Evolutionary conservation across 2,888 invertebrate species (phyloP).

Genomic region (Busseola fusca): DNA sequence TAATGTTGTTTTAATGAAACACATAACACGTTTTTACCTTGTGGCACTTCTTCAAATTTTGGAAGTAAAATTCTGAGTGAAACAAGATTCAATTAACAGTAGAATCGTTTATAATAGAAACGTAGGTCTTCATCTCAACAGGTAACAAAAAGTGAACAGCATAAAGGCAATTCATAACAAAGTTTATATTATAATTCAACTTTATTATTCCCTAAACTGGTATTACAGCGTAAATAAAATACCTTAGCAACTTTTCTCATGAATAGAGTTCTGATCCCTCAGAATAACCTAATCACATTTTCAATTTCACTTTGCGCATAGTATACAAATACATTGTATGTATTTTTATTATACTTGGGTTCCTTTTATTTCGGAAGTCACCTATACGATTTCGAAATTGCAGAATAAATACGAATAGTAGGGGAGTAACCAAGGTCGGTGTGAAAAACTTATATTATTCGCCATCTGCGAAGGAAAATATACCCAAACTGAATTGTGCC

Average conservation of each 20-base stretch:
- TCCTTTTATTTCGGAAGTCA: constrained; percentile 31
- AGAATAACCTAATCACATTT: constrained; percentile 53
- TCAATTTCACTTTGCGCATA: constrained; percentile 31
- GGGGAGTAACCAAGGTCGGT: constrained; percentile 17
- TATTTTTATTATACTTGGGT: constrained; percentile 30
- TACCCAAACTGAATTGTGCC: constrained; percentile 53
- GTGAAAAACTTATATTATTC: constrained; percentile 48
- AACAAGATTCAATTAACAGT: constrained; percentile 3
- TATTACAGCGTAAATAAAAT: constrained; percentile 28
- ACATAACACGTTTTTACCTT: not conserved
- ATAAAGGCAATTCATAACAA: constrained; percentile 21
- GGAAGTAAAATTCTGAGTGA: not conserved
- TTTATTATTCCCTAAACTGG: constrained; percentile 25
- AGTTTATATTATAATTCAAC: constrained; percentile 29
- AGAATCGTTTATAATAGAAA: constrained; percentile 8
- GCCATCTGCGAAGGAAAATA: constrained; percentile 46
- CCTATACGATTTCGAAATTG: constrained; percentile 41
- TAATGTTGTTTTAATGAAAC: not conserved
- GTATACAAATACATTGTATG: not conserved
- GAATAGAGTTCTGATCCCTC: constrained; percentile 34
- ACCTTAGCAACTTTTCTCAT: constrained; percentile 29
- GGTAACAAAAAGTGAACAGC: constrained; percentile 17
- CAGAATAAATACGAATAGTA: constrained; percentile 44
- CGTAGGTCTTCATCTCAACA: not conserved
- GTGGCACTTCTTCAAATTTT: not conserved